Percentiles rank a stretch among this genome's conserved stretches.
These are phyloP conservation scores for Liposcelis brunnea DNA, from an alignment of 2,888 invertebrate genomes.

Conservation along the genomic window DNA sequence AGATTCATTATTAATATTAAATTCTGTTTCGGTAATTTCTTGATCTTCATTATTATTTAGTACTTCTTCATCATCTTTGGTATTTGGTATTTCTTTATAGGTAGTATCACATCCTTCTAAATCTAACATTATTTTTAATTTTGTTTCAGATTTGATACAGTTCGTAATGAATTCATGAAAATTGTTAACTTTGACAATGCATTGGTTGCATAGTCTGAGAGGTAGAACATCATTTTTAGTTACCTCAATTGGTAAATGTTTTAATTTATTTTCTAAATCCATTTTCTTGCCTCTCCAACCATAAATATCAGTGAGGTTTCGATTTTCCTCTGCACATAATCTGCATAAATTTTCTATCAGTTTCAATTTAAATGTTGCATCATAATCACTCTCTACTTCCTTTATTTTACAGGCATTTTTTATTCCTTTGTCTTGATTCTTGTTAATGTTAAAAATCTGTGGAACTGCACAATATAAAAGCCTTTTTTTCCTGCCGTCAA, in stretches of 20 bases:
- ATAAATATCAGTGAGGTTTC: neutral
- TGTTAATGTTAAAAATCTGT: neutral
- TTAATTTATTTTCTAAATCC: neutral
- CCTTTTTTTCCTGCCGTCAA: neutral
- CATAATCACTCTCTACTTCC: neutral
- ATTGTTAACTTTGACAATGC: neutral
- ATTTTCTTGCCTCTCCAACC: neutral
- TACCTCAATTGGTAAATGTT: neutral
- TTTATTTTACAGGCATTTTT: neutral
- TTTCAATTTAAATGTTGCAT: neutral
- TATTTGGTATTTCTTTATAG: neutral
- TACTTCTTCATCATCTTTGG: no score
- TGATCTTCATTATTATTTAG: no score
- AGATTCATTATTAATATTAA: no score
- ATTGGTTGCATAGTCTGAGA: neutral
- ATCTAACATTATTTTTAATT: neutral
- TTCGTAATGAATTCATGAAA: neutral
- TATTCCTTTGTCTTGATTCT: neutral
- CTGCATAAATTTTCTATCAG: neutral
- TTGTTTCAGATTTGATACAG: neutral
- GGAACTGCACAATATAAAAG: neutral
- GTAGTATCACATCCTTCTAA: neutral
- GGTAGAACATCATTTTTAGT: neutral
- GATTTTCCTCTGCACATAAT: neutral
- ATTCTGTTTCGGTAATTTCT: no score